Percentiles rank a stretch among this genome's conserved stretches.
Evolutionary conservation across 35 echinoderm and acorn worm genomes (phyloP).

Genomic region (Heliocidaris erythrogramma): DNA sequence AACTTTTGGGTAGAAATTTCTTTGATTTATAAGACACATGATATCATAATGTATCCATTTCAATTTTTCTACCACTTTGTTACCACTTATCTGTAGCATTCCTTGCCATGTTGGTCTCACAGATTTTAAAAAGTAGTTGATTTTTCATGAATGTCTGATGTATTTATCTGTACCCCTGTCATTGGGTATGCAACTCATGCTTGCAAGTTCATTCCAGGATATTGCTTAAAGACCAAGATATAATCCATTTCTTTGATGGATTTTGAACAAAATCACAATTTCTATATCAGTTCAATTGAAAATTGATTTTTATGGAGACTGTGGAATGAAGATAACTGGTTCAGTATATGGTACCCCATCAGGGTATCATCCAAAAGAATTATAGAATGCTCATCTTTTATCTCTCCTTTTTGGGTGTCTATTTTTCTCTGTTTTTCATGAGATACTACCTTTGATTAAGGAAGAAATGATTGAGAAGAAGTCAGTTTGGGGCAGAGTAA

Average conservation of each 20-base stretch:
- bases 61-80: too few species aligned
- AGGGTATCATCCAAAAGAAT: background rate
- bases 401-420: background rate
- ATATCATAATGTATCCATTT: too few species aligned
- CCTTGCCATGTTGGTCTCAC: too few species aligned
- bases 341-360: background rate
- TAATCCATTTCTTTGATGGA: background rate
- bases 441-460: background rate
- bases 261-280: background rate
- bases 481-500: slow-evolving; percentile 25
- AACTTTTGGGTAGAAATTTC: too few species aligned
- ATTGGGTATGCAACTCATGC: too few species aligned
- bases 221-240: background rate
- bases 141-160: too few species aligned
- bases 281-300: background rate
- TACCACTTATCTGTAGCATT: too few species aligned
- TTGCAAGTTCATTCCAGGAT: background rate
- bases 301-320: background rate
- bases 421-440: background rate
- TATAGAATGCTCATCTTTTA: background rate
- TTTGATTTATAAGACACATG: too few species aligned
- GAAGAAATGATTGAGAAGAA: slow-evolving; percentile 15
- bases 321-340: background rate
- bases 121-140: too few species aligned
- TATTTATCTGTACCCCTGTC: too few species aligned